Evolutionary conservation across 2,113 vertebrate species (phyloP).

Genomic region (Fukomys damarensis): DNA sequence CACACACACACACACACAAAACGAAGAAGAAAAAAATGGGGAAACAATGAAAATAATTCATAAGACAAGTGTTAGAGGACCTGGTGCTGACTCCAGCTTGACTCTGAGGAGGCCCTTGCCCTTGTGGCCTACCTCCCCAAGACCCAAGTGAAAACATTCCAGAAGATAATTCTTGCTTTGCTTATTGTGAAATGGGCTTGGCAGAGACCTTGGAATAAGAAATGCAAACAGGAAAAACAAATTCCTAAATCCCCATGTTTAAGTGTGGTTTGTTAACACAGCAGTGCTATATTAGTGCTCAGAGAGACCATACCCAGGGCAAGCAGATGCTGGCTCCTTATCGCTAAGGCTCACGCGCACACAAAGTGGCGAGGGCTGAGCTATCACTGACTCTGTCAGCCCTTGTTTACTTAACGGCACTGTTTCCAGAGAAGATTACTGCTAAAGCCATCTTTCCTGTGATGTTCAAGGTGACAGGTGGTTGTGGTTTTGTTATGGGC

Average conservation of each 20-base stretch:
- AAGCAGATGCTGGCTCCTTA: constrained; percentile 22
- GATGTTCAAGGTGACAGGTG: constrained; percentile 63
- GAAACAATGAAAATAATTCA: background rate
- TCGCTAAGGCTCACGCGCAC: background rate
- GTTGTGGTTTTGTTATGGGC: constrained; percentile 68
- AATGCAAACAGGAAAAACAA: background rate
- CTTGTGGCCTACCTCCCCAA: background rate
- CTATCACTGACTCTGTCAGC: background rate
- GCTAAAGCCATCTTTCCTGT: background rate
- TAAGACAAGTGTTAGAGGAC: background rate
- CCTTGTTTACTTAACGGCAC: constrained; percentile 58
- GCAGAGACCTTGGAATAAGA: background rate
- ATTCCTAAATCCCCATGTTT: background rate
- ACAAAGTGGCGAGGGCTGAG: background rate
- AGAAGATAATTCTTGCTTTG: background rate
- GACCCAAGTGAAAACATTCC: background rate
- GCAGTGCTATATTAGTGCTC: background rate
- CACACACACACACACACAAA: no score
- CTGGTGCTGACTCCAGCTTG: background rate
- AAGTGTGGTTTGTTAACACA: background rate
- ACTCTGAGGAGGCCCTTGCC: background rate
- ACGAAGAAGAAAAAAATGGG: background rate
- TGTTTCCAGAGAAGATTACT: constrained; percentile 64
- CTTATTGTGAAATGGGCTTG: background rate
- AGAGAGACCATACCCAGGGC: background rate